phyloP scores from a whole-genome alignment of 1,140 invertebrate genomes.

The Procambarus clarkii region DNA sequence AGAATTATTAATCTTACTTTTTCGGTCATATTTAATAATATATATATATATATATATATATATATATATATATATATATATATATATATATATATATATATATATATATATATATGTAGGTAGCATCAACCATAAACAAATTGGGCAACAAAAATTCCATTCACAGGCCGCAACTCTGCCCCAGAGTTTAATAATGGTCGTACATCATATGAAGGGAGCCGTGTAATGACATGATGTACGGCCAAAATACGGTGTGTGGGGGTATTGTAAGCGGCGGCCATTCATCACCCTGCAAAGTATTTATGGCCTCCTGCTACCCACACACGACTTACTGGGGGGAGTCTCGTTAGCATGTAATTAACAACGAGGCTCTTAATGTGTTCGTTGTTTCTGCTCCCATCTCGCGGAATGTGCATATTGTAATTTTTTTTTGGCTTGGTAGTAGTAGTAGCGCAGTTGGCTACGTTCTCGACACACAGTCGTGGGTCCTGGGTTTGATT shows the following conservation, averaged over 20 bases:
- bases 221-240: constrained; percentile 1
- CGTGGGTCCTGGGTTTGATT: no score
- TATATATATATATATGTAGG: no score
- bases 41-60: no score
- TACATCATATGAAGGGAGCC: background rate
- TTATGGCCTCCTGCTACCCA: background rate
- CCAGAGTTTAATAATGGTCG: background rate
- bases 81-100: no score
- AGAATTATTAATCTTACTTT: no score
- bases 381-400: background rate
- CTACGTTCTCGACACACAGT: no score
- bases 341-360: background rate
- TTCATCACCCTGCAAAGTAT: background rate
- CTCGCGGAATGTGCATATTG: no score
- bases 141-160: background rate
- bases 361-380: background rate
- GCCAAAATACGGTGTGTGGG: background rate
- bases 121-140: background rate
- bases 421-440: no score
- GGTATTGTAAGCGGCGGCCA: background rate
- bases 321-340: background rate
- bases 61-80: no score
- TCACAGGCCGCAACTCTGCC: background rate
- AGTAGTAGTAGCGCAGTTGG: no score
- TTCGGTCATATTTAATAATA: no score